Evolutionary conservation across 2,888 invertebrate genomes (phyloP).

Genomic region (Lochmaea crataegi): DNA sequence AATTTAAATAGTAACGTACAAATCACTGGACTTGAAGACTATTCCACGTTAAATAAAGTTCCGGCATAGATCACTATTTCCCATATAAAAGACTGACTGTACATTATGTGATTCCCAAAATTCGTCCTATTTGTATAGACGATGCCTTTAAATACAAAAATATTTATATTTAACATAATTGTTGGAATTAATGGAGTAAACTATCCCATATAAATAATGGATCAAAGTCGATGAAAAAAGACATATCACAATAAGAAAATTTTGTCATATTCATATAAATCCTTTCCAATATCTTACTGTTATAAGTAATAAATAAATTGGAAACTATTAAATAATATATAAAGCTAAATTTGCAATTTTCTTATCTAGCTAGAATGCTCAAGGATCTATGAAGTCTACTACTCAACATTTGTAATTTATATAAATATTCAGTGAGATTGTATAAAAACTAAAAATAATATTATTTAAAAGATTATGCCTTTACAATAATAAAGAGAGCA

Average conservation of each 20-base stretch:
- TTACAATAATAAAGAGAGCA: neutral
- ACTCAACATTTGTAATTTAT: neutral
- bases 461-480: neutral
- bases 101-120: conserved; percentile 14
- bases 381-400: neutral
- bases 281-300: neutral
- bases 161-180: no score
- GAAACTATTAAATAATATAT: neutral
- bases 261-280: no score
- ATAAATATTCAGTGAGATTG: no score
- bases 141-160: no score
- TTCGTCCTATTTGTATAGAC: neutral
- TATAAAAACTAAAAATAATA: neutral
- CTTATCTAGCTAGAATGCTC: neutral
- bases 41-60: conserved; percentile 62
- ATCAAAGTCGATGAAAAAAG: no score
- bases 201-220: no score
- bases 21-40: conserved; percentile 65
- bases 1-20: conserved; percentile 61
- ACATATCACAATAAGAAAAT: no score
- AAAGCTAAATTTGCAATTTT: no score
- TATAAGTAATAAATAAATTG: neutral
- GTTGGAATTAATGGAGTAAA: neutral
- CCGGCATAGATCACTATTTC: conserved; percentile 60
- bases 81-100: conserved; percentile 55